Conservation (phyloP, 64 coral and sea anemone genomes). For the Montipora sp. region DNA sequence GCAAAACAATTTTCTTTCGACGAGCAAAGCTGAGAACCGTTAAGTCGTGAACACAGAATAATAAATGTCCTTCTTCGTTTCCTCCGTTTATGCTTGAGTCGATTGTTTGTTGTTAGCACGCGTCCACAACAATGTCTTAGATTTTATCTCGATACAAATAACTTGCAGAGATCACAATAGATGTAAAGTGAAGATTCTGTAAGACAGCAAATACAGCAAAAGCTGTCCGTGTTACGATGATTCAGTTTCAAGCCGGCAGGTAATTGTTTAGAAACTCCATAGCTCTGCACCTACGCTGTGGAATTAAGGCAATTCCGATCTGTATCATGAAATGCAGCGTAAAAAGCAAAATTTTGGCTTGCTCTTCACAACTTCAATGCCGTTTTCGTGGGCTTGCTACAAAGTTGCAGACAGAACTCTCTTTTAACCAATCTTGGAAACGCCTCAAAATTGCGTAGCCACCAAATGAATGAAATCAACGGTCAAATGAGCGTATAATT, state of each 20-base stretch:
- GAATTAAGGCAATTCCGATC: not conserved
- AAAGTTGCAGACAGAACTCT: not conserved
- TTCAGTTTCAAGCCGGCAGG: not conserved
- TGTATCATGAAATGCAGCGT: not conserved
- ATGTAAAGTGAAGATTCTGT: not conserved
- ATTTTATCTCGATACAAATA: not conserved
- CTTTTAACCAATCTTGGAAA: not conserved
- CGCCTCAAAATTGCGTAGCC: constrained; percentile 34
- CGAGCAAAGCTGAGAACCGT: not conserved
- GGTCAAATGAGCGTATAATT: not conserved
- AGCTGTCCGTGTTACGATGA: not conserved
- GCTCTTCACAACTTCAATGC: not conserved
- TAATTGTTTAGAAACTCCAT: not conserved
- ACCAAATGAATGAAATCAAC: not conserved
- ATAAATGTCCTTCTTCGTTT: not conserved
- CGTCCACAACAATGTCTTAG: no score
- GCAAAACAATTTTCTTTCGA: not conserved
- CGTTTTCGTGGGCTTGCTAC: not conserved
- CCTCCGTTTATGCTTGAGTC: not conserved
- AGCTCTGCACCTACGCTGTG: not conserved
- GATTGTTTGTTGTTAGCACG: not conserved
- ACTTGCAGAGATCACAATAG: not conserved
- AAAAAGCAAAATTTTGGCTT: not conserved
- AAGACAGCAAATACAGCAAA: no score
- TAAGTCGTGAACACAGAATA: not conserved